Conservation (phyloP, 1,140 invertebrate species). For the Ylistrum balloti region DNA sequence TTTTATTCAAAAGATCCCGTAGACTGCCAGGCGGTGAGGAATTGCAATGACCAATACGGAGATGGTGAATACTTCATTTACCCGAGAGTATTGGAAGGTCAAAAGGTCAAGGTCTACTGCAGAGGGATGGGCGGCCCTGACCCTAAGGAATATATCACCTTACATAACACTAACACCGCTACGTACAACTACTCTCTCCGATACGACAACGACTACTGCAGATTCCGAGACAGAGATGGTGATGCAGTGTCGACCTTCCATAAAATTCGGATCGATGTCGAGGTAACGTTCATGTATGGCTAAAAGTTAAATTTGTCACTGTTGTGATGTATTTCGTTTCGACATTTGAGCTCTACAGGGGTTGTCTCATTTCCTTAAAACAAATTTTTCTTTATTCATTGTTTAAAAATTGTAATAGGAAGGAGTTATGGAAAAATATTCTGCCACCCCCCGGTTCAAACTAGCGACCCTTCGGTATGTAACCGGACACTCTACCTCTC, state of each 20-base stretch:
- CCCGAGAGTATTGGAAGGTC: neutral
- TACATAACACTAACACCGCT: neutral
- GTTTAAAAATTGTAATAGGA: no score
- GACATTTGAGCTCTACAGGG: no score
- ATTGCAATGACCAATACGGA: neutral
- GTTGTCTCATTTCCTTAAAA: no score
- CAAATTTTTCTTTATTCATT: no score
- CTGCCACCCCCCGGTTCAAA: no score
- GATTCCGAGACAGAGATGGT: neutral
- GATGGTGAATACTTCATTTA: neutral
- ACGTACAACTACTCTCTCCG: slow-evolving; percentile 12
- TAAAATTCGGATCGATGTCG: neutral
- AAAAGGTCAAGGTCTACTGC: neutral
- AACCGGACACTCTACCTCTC: no score
- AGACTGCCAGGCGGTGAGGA: neutral
- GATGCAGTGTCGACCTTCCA: neutral
- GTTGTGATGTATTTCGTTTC: no score
- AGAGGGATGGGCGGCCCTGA: neutral
- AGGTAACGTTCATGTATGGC: neutral
- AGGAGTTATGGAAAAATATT: no score
- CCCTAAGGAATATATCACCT: neutral
- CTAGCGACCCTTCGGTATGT: no score
- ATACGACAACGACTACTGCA: neutral
- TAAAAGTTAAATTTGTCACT: neutral
- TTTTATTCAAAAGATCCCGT: neutral